A percentile compares a stretch with the other conserved stretches of the same genome.
Conservation (phyloP, 1,140 invertebrate genomes). For the Macrocentrus cingulum region DNA sequence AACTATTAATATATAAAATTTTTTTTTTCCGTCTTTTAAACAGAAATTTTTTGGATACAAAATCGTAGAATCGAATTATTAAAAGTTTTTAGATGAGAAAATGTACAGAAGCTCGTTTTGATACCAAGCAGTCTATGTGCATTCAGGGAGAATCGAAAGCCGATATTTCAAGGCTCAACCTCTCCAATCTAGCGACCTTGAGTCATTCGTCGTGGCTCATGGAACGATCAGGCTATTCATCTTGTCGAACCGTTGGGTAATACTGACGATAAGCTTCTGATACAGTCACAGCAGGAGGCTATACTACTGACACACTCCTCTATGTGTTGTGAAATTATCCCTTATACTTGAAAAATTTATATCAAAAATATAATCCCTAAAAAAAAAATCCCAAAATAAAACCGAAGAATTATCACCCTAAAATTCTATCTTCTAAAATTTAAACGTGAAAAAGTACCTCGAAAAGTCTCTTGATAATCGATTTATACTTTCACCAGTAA, state of each 20-base stretch:
- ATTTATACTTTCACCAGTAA: not conserved
- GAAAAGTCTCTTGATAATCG: not conserved
- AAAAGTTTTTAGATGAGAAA: no score
- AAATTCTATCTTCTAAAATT: no score
- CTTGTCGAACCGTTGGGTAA: not conserved
- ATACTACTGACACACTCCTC: no score
- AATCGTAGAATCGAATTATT: no score
- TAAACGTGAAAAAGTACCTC: not conserved
- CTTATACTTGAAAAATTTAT: no score
- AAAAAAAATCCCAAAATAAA: not conserved
- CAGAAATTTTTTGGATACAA: no score
- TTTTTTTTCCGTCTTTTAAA: no score
- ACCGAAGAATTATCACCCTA: no score
- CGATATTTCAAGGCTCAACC: not conserved
- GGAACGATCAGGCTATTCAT: not conserved
- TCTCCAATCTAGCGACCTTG: conserved; percentile 2
- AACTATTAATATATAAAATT: no score
- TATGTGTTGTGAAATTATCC: no score
- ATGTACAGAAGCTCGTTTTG: not conserved
- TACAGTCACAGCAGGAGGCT: not conserved
- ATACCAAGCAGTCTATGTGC: not conserved
- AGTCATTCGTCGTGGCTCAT: not conserved
- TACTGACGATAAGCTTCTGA: not conserved
- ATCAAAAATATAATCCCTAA: no score
- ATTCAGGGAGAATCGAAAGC: not conserved